A percentile compares a stretch with the other conserved stretches of the same genome.
These are phyloP conservation scores for Bradypus variegatus DNA, from an alignment of 2,797 vertebrate species.

Conservation along the genomic window DNA sequence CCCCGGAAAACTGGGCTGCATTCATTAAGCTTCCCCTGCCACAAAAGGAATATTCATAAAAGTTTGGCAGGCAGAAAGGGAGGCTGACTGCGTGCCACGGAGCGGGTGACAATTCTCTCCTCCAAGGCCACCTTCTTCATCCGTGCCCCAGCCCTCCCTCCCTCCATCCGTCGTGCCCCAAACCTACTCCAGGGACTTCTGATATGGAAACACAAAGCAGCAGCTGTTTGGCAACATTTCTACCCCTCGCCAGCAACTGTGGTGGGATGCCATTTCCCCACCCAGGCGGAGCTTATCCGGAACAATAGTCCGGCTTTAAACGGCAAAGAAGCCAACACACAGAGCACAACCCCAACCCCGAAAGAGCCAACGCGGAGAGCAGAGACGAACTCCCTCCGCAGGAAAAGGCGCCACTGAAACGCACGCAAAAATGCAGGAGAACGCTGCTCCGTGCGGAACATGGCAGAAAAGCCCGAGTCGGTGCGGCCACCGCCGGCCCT, in stretches of 20 bases:
- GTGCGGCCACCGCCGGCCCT: conserved; percentile 41
- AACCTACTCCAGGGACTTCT: conserved; percentile 67
- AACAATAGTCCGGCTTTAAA: conserved; percentile 67
- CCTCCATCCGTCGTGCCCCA: conserved; percentile 59
- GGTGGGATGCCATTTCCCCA: conserved; percentile 68
- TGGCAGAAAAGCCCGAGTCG: conserved; percentile 59
- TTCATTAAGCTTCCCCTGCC: conserved; percentile 43
- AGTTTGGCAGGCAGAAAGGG: conserved; percentile 66
- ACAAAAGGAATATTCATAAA: conserved; percentile 68
- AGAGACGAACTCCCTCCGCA: conserved; percentile 41
- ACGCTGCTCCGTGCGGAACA: conserved; percentile 47
- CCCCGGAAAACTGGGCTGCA: conserved; percentile 48
- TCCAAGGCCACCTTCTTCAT: conserved; percentile 51
- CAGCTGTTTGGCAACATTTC: conserved; percentile 76
- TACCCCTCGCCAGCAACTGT: conserved; percentile 68
- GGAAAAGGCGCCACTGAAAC: conserved; percentile 39
- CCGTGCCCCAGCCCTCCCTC: conserved; percentile 44
- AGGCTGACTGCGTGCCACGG: conserved; percentile 38
- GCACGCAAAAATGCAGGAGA: conserved; percentile 41
- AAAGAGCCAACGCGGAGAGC: conserved; percentile 27
- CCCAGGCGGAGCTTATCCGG: conserved; percentile 61
- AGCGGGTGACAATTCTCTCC: conserved; percentile 58
- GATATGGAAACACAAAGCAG: conserved; percentile 72
- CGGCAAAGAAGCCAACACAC: conserved; percentile 52
- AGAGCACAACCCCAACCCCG: conserved; percentile 47